Evolutionary conservation across 2,797 vertebrate genomes (phyloP).

Genomic region (Halcyon chelicuti): DNA sequence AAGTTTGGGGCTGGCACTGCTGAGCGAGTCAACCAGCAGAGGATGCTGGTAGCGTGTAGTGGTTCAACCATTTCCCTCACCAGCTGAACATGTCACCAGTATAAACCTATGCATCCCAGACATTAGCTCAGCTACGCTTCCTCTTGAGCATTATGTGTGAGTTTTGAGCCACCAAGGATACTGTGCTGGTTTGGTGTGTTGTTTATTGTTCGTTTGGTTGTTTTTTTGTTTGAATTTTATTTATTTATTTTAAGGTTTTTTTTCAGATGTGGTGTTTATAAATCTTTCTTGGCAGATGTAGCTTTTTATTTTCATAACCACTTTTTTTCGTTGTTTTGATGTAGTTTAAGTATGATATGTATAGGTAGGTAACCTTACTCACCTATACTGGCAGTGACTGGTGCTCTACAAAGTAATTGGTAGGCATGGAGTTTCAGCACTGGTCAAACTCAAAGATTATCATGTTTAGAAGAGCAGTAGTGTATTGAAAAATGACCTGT

Average conservation of each 20-base stretch:
- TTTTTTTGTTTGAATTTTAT: background rate
- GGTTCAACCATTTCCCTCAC: background rate
- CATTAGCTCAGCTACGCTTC: fast-evolving
- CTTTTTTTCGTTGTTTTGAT: background rate
- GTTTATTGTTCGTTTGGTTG: too few relatives aligned
- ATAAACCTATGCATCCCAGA: background rate
- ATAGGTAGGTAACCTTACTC: background rate
- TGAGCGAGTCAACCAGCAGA: background rate
- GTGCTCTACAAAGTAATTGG: background rate
- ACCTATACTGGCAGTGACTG: background rate
- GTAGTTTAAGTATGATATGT: background rate
- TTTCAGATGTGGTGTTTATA: background rate
- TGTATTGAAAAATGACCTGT: background rate
- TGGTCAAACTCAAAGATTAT: background rate
- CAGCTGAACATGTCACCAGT: background rate
- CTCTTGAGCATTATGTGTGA: background rate
- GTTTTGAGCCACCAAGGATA: background rate
- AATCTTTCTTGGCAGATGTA: background rate
- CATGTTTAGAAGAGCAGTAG: background rate
- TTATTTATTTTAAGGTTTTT: background rate
- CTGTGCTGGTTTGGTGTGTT: background rate
- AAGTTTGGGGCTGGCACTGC: background rate
- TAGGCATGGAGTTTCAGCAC: background rate
- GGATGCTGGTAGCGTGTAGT: background rate
- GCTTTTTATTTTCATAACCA: background rate